Base-by-base conservation (phyloP, 2,797 vertebrate species). In the Menidia menidia region DNA sequence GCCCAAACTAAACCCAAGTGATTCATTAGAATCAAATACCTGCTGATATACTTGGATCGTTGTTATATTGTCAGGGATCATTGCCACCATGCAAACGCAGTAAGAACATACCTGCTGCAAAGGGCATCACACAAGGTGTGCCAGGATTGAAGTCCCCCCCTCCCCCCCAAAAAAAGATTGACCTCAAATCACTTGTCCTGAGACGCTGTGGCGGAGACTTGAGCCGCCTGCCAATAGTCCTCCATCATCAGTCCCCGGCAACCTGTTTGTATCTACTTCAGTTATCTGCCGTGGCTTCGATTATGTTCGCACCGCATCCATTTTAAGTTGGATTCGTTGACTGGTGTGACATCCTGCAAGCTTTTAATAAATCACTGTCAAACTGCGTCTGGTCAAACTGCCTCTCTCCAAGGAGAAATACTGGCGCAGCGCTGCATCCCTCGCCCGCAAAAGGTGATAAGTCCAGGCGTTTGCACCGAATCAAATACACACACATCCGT, bases 361-460 rank as follows among this genome's bases (percentile, higher is more conserved):
- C 10, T 35, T 53, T 43, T 32, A 31, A 57, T 68, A 35, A 35
- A 78, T 80, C 70, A 30, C 65, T 57, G 51, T 60, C 56, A 54
- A 3, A 42, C 65, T 14, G 61, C 31, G 61, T 67, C 64, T 72
- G 62, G 12, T 78, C 69, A 55, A 61, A 76, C 47, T 64, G 68
- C 62, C 50, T 66, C 60, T 64, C 72, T 75, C 77, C 80, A 77
- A 80, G 78, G 84, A 84, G 80, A 86, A 77, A 82, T 53, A 78
- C 60, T 88, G 85, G 85, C 79, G 90, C 90, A 88, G 77, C 84
- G 80, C 85, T 63, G 88, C 86, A 87, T 83, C 82, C 57, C 43
- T 68, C 66, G 73, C 30, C 82, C 68, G 87, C 87, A 85, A 64
- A 64, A 55, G 51, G 44, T 77, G 31, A 69, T 18, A 44, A 48